phyloP scores from a whole-genome alignment of 2,113 vertebrate genomes.

The Spea multiplicata region DNA sequence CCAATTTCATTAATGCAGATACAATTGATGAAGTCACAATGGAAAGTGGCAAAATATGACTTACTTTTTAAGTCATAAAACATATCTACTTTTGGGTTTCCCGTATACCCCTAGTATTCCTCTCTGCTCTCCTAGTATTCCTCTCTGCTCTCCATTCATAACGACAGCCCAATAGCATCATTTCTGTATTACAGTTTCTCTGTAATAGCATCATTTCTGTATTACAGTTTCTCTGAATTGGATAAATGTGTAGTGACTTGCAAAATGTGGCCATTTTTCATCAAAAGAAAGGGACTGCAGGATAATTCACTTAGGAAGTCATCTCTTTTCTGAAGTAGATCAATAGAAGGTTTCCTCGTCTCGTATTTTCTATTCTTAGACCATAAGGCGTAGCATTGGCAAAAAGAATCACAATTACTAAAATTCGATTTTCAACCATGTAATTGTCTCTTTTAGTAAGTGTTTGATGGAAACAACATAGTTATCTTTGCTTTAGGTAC shows the following conservation, averaged over 20 bases:
- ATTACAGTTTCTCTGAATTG: neutral
- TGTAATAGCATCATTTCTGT: too few relatives aligned
- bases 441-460: neutral
- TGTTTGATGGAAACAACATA: too few relatives aligned
- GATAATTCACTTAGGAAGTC: neutral
- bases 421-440: neutral
- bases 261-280: neutral
- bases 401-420: neutral
- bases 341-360: neutral
- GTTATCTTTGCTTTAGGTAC: too few relatives aligned
- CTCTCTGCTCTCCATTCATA: too few relatives aligned
- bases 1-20: too few relatives aligned
- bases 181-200: neutral
- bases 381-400: neutral
- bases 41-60: too few relatives aligned
- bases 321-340: slow-evolving; percentile 3
- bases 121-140: too few relatives aligned
- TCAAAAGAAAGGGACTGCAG: too few relatives aligned
- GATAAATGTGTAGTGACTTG: neutral
- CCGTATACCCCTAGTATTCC: too few relatives aligned
- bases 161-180: neutral
- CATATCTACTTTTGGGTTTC: too few relatives aligned
- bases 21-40: too few relatives aligned
- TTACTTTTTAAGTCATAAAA: too few relatives aligned
- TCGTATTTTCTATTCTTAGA: neutral